Evolutionary conservation across 2,888 invertebrate genomes (phyloP).

Genomic region (Geotrupes spiniger): DNA sequence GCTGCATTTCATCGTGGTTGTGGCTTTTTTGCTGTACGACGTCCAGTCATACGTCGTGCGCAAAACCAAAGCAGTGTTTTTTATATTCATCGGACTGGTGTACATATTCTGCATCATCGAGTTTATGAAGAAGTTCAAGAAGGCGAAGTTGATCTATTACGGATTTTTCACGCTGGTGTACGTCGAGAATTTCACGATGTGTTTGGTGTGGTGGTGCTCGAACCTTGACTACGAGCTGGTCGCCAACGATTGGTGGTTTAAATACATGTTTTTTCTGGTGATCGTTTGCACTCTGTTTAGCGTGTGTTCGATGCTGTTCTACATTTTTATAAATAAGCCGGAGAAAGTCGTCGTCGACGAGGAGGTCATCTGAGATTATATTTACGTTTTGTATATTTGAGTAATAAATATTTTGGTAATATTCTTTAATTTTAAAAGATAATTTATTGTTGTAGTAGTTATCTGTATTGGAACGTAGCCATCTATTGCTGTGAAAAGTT

Average conservation of each 20-base stretch:
- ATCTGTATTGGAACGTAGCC: too few species aligned
- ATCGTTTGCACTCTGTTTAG: constrained; percentile 60
- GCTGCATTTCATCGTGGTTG: constrained; percentile 65
- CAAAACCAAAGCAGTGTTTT: constrained; percentile 53
- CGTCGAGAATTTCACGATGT: constrained; percentile 65
- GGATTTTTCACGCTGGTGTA: constrained; percentile 66
- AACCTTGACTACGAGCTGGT: constrained; percentile 53
- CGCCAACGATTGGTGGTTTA: constrained; percentile 64
- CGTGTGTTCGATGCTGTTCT: constrained; percentile 60
- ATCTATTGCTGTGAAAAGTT: too few species aligned
- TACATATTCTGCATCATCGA: constrained; percentile 76
- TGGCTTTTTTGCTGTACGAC: constrained; percentile 63
- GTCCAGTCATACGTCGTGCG: constrained; percentile 56
- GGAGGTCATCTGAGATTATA: constrained; percentile 14
- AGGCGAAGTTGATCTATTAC: constrained; percentile 67
- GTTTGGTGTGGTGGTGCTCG: constrained; percentile 64
- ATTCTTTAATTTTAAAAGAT: too few species aligned
- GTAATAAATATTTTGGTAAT: too few species aligned
- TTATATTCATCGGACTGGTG: constrained; percentile 69
- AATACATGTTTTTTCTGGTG: constrained; percentile 62
- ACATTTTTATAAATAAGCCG: constrained; percentile 64
- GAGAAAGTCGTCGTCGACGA: constrained; percentile 45
- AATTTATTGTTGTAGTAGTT: too few species aligned
- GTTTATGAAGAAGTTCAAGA: constrained; percentile 74
- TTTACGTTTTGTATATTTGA: constrained; percentile 2